A percentile compares a stretch with the other conserved stretches of the same genome.
phyloP scores from a whole-genome alignment of 2,888 invertebrate species.

The Drosophila longiperda region DNA sequence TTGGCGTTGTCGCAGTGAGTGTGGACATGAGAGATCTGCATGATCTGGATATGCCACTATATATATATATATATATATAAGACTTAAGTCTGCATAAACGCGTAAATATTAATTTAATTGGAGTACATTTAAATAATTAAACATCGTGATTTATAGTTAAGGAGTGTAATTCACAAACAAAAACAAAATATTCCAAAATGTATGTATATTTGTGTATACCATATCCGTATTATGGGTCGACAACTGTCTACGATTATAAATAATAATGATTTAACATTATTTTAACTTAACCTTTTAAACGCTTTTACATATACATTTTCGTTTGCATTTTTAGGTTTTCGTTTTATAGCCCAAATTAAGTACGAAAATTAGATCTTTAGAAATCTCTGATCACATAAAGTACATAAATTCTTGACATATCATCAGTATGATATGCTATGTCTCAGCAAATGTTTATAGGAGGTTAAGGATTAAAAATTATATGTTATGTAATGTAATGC shows the following conservation, averaged over 20 bases:
- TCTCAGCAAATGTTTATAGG: neutral
- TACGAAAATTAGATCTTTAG: neutral
- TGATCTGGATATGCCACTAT: no score
- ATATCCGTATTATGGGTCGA: neutral
- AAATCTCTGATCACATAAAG: neutral
- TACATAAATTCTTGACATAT: neutral
- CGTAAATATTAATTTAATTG: neutral
- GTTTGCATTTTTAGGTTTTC: no score
- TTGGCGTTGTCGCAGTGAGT: no score
- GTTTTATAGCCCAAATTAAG: neutral
- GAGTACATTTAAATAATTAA: constrained; percentile 9
- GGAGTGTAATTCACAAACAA: neutral
- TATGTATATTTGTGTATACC: no score
- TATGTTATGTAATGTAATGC: no score
- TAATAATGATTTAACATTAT: neutral
- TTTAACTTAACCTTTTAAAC: neutral
- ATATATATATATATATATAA: neutral
- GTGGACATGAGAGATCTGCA: no score
- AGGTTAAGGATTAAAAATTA: neutral
- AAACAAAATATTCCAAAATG: no score
- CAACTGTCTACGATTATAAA: neutral
- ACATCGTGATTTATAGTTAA: constrained; percentile 14
- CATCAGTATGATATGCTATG: neutral
- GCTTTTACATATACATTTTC: neutral
- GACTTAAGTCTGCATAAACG: neutral